phyloP scores from a whole-genome alignment of 2,113 vertebrate genomes.

The Emydocephalus ijimae region DNA sequence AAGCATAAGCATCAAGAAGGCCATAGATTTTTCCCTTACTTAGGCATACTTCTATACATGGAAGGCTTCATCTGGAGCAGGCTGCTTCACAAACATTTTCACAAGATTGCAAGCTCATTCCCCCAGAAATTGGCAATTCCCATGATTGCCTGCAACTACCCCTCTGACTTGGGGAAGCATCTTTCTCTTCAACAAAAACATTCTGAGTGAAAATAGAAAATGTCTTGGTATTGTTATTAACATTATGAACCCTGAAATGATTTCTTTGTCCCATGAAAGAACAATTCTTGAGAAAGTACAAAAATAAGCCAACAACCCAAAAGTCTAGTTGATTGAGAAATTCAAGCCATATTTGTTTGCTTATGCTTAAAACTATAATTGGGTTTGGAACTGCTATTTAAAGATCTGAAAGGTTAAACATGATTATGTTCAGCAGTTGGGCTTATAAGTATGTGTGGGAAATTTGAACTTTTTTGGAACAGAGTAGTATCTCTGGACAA shows the following conservation, averaged over 20 bases:
- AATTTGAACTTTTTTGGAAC: not conserved
- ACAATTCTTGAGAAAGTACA: constrained; percentile 19
- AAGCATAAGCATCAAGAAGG: not conserved
- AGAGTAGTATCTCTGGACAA: constrained; percentile 1
- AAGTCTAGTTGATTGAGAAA: constrained; percentile 5
- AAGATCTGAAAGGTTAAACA: constrained; percentile 52
- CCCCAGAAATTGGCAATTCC: not conserved
- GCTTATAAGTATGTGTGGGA: constrained; percentile 4
- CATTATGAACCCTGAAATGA: constrained; percentile 13
- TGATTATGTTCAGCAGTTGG: not conserved
- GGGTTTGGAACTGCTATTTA: constrained; percentile 32
- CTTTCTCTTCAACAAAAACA: constrained; percentile 12
- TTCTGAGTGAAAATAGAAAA: constrained; percentile 5
- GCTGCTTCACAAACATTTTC: not conserved
- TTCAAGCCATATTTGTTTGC: constrained; percentile 34
- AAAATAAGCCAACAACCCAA: constrained; percentile 5
- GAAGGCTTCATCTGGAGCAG: not conserved
- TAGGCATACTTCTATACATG: not conserved
- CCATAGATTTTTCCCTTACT: not conserved
- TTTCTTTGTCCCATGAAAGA: constrained; percentile 27
- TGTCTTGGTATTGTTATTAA: constrained; percentile 2
- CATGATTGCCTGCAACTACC: not conserved
- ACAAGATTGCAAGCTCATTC: not conserved
- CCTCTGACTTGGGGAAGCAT: not conserved
- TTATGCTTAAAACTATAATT: constrained; percentile 42